These are phyloP conservation scores for Montipora efflorescens DNA, from an alignment of 64 coral and sea anemone species.

Conservation along the genomic window DNA sequence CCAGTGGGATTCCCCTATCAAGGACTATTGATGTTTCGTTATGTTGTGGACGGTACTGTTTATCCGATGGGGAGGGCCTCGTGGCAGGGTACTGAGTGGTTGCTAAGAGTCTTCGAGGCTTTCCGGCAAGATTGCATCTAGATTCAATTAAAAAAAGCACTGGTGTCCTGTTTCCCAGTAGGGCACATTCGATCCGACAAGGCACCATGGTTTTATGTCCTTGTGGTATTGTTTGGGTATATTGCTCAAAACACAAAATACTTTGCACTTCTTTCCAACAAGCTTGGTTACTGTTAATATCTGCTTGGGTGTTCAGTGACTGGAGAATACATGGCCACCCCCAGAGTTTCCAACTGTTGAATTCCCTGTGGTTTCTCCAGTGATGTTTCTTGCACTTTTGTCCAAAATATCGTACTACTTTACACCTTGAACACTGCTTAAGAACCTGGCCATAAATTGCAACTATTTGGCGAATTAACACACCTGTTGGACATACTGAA, in stretches of 20 bases:
- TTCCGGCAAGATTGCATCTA: neutral
- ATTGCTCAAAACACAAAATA: neutral
- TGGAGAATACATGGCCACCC: constrained; percentile 16
- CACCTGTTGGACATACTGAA: constrained; percentile 5
- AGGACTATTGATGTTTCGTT: neutral
- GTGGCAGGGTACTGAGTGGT: neutral
- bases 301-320: constrained; percentile 47
- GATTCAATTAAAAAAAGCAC: constrained; percentile 17
- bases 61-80: neutral
- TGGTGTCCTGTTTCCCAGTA: constrained; percentile 4
- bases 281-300: constrained; percentile 31
- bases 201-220: neutral
- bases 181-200: constrained; percentile 13
- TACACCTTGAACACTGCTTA: constrained; percentile 14
- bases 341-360: constrained; percentile 18
- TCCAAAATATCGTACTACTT: constrained; percentile 55
- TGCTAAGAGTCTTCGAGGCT: neutral
- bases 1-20: neutral
- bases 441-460: neutral
- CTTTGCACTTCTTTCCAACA: constrained; percentile 52
- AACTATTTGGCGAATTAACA: constrained; percentile 46
- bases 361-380: constrained; percentile 55
- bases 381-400: constrained; percentile 69
- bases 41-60: too few species aligned
- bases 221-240: neutral